phyloP scores from a whole-genome alignment of 2,797 vertebrate genomes.

The Chromis chromis region DNA sequence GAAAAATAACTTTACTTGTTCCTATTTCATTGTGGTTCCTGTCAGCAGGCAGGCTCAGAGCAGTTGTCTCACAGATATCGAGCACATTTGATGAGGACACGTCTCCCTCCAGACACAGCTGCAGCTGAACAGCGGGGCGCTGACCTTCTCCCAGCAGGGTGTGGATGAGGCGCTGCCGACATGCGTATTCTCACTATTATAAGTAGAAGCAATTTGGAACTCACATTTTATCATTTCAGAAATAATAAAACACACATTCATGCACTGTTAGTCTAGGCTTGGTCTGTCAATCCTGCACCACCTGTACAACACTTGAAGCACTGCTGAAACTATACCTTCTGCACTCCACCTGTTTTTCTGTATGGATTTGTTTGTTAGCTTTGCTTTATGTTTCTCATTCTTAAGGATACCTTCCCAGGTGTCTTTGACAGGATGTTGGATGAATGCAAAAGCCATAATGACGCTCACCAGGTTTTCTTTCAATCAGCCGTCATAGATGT shows the following conservation, averaged over 20 bases:
- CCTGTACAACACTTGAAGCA: background rate
- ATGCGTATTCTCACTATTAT: conserved; percentile 31
- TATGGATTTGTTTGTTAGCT: too few relatives aligned
- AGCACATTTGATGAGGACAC: conserved; percentile 20
- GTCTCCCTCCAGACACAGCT: conserved; percentile 14
- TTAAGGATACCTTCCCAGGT: too few relatives aligned
- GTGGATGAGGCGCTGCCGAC: conserved; percentile 25
- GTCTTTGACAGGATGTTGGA: too few relatives aligned
- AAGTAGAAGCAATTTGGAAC: conserved; percentile 5
- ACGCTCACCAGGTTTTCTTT: too few relatives aligned
- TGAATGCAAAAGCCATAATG: too few relatives aligned
- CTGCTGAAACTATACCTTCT: background rate
- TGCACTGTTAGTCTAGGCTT: too few relatives aligned
- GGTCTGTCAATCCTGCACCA: too few relatives aligned
- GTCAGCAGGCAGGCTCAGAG: conserved; percentile 26
- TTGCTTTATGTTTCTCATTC: too few relatives aligned
- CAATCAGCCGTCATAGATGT: too few relatives aligned
- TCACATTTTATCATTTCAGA: conserved; percentile 20
- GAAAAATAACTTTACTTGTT: conserved; percentile 7
- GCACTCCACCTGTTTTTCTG: background rate
- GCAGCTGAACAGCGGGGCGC: conserved; percentile 22
- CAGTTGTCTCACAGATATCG: conserved; percentile 21
- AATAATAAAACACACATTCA: background rate
- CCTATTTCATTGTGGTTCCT: conserved; percentile 8
- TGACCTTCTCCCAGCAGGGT: conserved; percentile 51